A percentile compares a stretch with the other conserved stretches of the same genome.
These are phyloP conservation scores for Operophtera brumata DNA, from an alignment of 2,888 invertebrate species.

Conservation along the genomic window DNA sequence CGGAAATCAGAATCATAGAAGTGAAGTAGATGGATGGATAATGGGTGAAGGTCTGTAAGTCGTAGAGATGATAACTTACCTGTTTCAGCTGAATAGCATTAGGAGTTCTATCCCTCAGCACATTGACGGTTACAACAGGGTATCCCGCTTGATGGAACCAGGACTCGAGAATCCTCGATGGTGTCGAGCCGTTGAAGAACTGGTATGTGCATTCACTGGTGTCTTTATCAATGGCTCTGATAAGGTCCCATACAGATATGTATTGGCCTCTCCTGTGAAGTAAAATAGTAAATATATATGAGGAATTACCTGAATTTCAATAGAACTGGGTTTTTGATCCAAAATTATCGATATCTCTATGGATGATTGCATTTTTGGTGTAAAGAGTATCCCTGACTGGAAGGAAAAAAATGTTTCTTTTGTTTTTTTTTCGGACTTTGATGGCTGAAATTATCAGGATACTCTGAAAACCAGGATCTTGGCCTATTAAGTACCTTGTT, in stretches of 20 bases:
- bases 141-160: conserved; percentile 85
- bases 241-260: conserved; percentile 62
- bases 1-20: too few relatives aligned
- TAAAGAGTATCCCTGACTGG: too few relatives aligned
- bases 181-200: conserved; percentile 69
- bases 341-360: too few relatives aligned
- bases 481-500: too few relatives aligned
- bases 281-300: neutral
- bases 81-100: conserved; percentile 66
- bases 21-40: too few relatives aligned
- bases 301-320: neutral
- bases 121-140: conserved; percentile 81
- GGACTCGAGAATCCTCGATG: conserved; percentile 74
- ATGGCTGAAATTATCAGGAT: too few relatives aligned
- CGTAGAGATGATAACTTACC: conserved; percentile 37
- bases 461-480: too few relatives aligned
- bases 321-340: too few relatives aligned
- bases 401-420: too few relatives aligned
- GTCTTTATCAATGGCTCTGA: conserved; percentile 55
- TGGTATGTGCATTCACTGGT: conserved; percentile 67
- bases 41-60: too few relatives aligned
- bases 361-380: too few relatives aligned
- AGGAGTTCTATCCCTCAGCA: conserved; percentile 58
- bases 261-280: conserved; percentile 62
- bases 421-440: too few relatives aligned